A percentile compares a stretch with the other conserved stretches of the same genome.
These are phyloP conservation scores for Aldrovandia affinis DNA, from an alignment of 2,797 vertebrate genomes.

Conservation along the genomic window DNA sequence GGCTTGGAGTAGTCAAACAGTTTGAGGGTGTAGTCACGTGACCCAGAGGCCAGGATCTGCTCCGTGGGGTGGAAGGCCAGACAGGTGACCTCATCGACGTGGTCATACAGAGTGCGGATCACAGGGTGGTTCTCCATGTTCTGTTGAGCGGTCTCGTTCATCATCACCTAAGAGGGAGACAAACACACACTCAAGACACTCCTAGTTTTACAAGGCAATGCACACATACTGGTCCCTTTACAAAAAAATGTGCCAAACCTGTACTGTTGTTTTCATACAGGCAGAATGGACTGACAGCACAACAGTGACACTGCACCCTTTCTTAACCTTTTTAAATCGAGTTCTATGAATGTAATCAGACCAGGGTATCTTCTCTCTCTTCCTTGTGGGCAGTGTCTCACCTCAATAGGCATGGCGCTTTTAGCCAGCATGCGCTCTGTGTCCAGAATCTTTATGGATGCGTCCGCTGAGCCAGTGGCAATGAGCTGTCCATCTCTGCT, in stretches of 20 bases:
- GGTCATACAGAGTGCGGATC: conserved; percentile 95
- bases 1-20: conserved; percentile 98
- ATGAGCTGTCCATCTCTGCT: conserved; percentile 96
- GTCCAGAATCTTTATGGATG: conserved; percentile 97
- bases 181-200: neutral
- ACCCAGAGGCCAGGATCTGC: conserved; percentile 95
- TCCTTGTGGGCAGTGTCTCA: conserved; percentile 53
- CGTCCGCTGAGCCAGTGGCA: conserved; percentile 94
- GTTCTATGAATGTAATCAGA: too few species aligned
- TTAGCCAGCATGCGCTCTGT: conserved; percentile 98
- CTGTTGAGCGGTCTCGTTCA: conserved; percentile 98
- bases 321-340: too few species aligned
- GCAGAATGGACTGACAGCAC: neutral
- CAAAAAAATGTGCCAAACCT: neutral
- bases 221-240: neutral
- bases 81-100: conserved; percentile 96
- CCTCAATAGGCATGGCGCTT: conserved; percentile 97
- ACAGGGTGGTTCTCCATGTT: conserved; percentile 99
- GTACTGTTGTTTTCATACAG: neutral
- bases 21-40: conserved; percentile 95
- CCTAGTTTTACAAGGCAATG: neutral
- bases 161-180: conserved; percentile 85
- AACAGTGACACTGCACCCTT: too few species aligned
- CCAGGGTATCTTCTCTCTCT: neutral
- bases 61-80: conserved; percentile 95